Percentiles rank a stretch among this genome's conserved stretches.
These are phyloP conservation scores for Corydoras sp. DNA, from an alignment of 2,113 vertebrate genomes.

Conservation along the genomic window DNA sequence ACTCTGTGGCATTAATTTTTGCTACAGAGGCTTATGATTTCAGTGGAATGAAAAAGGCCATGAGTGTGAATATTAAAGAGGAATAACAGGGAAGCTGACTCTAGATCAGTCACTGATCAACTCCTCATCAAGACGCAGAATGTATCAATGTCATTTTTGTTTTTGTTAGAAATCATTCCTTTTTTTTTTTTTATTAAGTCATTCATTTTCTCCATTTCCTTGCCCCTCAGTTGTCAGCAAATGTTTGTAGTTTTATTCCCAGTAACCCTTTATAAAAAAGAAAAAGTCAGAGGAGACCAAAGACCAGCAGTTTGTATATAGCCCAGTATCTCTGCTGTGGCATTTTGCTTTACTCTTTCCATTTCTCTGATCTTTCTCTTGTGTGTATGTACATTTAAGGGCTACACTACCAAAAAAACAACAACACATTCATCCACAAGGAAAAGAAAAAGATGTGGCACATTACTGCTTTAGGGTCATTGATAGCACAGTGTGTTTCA, in stretches of 20 bases:
- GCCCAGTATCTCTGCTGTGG: conserved; percentile 33
- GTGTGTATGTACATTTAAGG: conserved; percentile 34
- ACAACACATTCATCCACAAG: neutral
- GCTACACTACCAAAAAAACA: conserved; percentile 44
- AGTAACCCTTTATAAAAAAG: conserved; percentile 10
- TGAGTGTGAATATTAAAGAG: conserved; percentile 10
- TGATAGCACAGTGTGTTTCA: neutral
- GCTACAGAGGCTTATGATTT: conserved; percentile 24
- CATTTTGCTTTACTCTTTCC: neutral
- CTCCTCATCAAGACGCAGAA: conserved; percentile 31
- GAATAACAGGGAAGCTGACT: neutral
- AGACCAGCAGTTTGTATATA: conserved; percentile 46
- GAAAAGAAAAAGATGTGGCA: neutral
- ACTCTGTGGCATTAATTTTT: conserved; percentile 24
- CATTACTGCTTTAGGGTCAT: neutral
- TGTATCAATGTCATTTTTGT: conserved; percentile 20
- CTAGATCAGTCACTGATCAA: neutral
- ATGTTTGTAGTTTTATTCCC: conserved; percentile 28
- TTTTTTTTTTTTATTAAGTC: neutral
- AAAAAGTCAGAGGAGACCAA: conserved; percentile 50
- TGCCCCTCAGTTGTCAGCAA: conserved; percentile 1
- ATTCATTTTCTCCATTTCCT: conserved; percentile 1
- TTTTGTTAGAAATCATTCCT: conserved; percentile 24
- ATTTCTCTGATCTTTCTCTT: neutral
- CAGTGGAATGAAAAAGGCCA: conserved; percentile 28